Evolutionary conservation across 2,113 vertebrate genomes (phyloP).

Genomic region (Noturus placidus): DNA sequence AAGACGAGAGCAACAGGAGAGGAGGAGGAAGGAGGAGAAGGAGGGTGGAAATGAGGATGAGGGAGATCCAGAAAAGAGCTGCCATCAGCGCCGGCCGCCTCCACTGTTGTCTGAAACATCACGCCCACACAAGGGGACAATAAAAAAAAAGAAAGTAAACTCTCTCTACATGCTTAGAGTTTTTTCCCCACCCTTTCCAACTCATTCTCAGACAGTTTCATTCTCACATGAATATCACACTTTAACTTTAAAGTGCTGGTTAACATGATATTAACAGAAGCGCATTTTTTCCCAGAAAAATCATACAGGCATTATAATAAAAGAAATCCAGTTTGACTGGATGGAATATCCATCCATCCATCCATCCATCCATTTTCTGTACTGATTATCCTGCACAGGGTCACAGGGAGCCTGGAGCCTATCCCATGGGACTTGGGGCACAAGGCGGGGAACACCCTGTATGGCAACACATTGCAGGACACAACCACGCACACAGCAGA

Average conservation of each 20-base stretch:
- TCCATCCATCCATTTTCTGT: no score
- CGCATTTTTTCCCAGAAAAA: background rate
- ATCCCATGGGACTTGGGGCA: no score
- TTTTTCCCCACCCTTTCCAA: background rate
- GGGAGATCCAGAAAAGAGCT: conserved; percentile 34
- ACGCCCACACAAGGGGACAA: conserved; percentile 28
- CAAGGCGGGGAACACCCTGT: no score
- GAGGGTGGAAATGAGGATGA: conserved; percentile 7
- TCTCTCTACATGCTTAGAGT: background rate
- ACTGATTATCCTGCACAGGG: no score
- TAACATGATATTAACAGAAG: background rate
- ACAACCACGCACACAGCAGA: no score
- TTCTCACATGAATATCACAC: background rate
- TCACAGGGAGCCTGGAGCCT: no score
- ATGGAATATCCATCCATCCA: background rate
- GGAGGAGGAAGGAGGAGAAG: conserved; percentile 39
- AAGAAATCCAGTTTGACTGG: background rate
- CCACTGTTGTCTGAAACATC: conserved; percentile 34
- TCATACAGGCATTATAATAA: background rate
- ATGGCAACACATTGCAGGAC: no score
- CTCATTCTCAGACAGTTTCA: background rate
- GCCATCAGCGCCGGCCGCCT: conserved; percentile 23
- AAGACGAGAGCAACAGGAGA: conserved; percentile 50
- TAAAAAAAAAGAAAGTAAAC: background rate
- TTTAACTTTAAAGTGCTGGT: background rate